phyloP scores from a whole-genome alignment of 2,113 vertebrate species.

The Heterochromis multidens region DNA sequence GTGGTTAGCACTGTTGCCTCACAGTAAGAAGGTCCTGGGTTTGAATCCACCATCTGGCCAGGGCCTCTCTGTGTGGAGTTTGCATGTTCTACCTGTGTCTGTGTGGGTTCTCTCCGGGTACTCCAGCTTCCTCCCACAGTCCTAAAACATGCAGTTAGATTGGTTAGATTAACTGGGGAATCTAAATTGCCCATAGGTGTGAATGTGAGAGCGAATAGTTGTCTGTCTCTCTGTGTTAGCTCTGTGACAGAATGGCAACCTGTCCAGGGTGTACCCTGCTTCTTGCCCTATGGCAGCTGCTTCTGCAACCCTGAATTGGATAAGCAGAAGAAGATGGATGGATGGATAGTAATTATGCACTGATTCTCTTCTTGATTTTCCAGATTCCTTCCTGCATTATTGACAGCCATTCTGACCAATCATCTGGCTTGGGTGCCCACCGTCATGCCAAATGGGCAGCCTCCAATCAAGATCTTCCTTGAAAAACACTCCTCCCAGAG shows the following conservation, averaged over 20 bases:
- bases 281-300: neutral
- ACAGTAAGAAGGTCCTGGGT: neutral
- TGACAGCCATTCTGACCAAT: conserved; percentile 96
- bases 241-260: too few relatives aligned
- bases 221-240: neutral
- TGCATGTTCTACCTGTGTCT: neutral
- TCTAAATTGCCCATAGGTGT: neutral
- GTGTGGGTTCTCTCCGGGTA: neutral
- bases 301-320: neutral
- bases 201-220: neutral
- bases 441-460: conserved; percentile 98
- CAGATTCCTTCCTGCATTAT: conserved; percentile 95
- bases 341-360: neutral
- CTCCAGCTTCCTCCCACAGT: neutral
- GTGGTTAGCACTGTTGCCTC: neutral
- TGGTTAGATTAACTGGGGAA: neutral
- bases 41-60: too few relatives aligned
- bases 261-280: too few relatives aligned
- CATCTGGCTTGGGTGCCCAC: conserved; percentile 99
- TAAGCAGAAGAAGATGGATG: neutral
- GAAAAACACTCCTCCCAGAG: conserved; percentile 98
- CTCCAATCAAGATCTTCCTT: conserved; percentile 95
- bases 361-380: neutral
- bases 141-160: neutral
- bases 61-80: neutral